Base-by-base conservation (phyloP, 2,888 invertebrate genomes). In the Anorthoa munda region DNA sequence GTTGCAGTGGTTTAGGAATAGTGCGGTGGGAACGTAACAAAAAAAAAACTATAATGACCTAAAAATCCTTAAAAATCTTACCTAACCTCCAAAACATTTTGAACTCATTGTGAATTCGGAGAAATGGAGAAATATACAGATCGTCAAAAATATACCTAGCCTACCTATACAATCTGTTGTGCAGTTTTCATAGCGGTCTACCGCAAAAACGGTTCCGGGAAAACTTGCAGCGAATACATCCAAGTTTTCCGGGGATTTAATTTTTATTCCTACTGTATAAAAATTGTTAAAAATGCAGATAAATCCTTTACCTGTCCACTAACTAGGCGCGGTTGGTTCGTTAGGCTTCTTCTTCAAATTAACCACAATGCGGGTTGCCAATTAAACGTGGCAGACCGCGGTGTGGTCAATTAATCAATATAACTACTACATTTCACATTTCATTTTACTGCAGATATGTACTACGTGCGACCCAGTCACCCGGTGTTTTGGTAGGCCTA, bases 331-430 rank as follows among this genome's bases (percentile, higher is more conserved):
- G 65, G 72, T 70, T 75, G 72, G 81, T 80, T 83, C 84, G 81
- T 83, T 82, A 83, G 67, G 75, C 66, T 65, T 55, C 69, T 83
- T 80, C 81, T 75, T 80, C 81, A 83, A 82, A 83, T 83, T 70
- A 76, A 83, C 81, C 77, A 82, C 81, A 80, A 69, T 71, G 50
- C 72, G 65, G 84, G 26, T 50, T 71, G 68, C 81, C 77, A 84
- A 84, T 84, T 81, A 82, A 82, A 83, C 76, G 65, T 66, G 66
- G 65, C 70, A 67, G 65, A 18, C 65, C 66, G 53, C 50, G 59
- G 65, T 45, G 60, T 72, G 75, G 70, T 72, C 65, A 83, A 72
- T 83, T 83, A 79, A 70, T 79, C 66, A 70, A 59, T 65, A 75
- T 21, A 61, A 75, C 72, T 75, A 72, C 51, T 66, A 72, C 59